Conservation (phyloP, 2,888 invertebrate genomes). For the Tenthredo livida region DNA sequence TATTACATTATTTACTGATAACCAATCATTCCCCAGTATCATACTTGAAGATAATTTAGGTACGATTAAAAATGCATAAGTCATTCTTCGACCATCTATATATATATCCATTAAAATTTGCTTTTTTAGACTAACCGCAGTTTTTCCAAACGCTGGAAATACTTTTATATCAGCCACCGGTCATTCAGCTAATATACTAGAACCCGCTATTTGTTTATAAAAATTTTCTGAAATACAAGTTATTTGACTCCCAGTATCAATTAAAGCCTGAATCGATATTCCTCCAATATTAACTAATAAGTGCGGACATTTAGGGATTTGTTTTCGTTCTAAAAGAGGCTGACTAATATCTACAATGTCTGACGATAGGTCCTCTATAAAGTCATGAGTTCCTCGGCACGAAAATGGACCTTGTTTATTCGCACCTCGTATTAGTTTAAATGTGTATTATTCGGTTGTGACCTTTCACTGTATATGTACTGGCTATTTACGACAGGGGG, state of each 20-base stretch:
- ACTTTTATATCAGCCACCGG: slow-evolving; percentile 57
- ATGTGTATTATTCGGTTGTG: slow-evolving; percentile 11
- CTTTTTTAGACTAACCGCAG: slow-evolving; percentile 51
- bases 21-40: no score
- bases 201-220: slow-evolving; percentile 51
- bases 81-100: no score
- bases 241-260: slow-evolving; percentile 60
- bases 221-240: slow-evolving; percentile 58
- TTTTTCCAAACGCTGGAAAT: slow-evolving; percentile 56
- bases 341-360: slow-evolving; percentile 38
- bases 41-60: no score
- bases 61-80: no score
- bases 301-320: slow-evolving; percentile 51
- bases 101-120: slow-evolving; percentile 50
- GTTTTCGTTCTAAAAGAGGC: neutral
- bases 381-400: slow-evolving; percentile 47
- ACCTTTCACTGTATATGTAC: no score
- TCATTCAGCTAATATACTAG: slow-evolving; percentile 53
- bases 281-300: slow-evolving; percentile 48
- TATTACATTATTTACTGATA: no score
- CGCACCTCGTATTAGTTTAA: slow-evolving; percentile 55
- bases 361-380: slow-evolving; percentile 52
- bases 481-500: no score
- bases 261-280: slow-evolving; percentile 47
- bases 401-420: slow-evolving; percentile 49